Evolutionary conservation across 2,113 vertebrate species (phyloP), one percentile per base, ranked within the genome.

Genomic region (Petaurus breviceps): DNA sequence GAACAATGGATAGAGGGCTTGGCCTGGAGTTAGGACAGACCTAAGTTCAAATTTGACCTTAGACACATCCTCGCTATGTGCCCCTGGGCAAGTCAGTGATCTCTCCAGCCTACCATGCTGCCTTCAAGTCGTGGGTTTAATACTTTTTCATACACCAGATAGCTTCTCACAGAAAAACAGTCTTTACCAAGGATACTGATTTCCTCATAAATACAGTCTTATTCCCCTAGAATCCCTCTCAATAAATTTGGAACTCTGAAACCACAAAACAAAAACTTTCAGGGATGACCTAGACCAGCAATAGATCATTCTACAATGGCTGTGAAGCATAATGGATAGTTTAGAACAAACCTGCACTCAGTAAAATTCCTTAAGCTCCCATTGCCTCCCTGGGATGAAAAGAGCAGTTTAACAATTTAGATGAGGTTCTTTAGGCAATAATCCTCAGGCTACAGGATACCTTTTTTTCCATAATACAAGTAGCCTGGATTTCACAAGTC

Each of bases 401-500:
- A 95, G 10, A 0, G 19, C 43, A 92, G 3, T 3, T 52, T 57
- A 3, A 61, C 26, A 2, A 93, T 4, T 49, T 14, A 54, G 11
- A 93, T 19, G 24, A 95, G 8, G 12, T 55, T 90, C 55, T 47
- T 92, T 57, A 3, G 52, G 24, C 51, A 92, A 52, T 24, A 92
- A 84, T 7, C 19, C 23, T 12, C 0, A 3, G 0, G 3, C 51
- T 37, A 25, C 49, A 77, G 37, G 12, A n/a, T 3, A 77, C 61
- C 12, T n/a, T 68, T 68, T 77, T 68, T 68, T n/a, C 19, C 37
- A 77, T 77, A 77, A 77, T n/a, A 77, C 11, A 61, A 19, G 37
- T n/a, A n/a, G 68, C 14, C 12, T n/a, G 37, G 47, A 96, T 91
- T 97, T 93, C 91, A 94, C 92, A 96, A 95, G 25, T 57, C 46